Evolutionary conservation across 2,888 invertebrate genomes (phyloP), one percentile per base, ranked within the genome.

Genomic region (Dasypolia templi): DNA sequence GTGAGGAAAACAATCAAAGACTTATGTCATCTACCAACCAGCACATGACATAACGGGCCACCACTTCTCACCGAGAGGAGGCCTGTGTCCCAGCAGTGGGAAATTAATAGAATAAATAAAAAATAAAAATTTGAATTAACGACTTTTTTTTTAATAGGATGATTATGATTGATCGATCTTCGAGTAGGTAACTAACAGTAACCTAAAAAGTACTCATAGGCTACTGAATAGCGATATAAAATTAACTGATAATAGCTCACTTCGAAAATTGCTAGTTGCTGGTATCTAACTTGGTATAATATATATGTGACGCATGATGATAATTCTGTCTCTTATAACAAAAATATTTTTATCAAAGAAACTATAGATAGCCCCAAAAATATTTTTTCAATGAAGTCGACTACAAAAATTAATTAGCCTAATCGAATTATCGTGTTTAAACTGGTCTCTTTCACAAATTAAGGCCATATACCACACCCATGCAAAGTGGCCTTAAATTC

Each of bases 391-490:
- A 62, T 64, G 53, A 46, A 32, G n/a, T 14, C 22, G 46, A 59
- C 39, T n/a, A n/a, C 1, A 42, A 65, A 56, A 26, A 17, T 17
- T 49, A 64, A 77, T 29, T 42, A 53, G 22, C 26, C 1, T 26
- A 35, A 80, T 55, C 14, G 3, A 42, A 61, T 73, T 11, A 29
- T 64, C 26, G 44, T 46, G 12, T 74, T 39, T 74, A 66, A 66
- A 62, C 66, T 32, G 56, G 46, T 81, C 19, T 62, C 14, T 46
- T 79, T 68, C 1, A 17, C 19, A 46, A 66, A 82, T 75, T 72
- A 68, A 80, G 68, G 62, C 32, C 61, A 55, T 67, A 65, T 44
- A 44, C 53, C 56, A 64, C 61, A 58, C 64, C 61, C 81, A 65
- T 68, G 39, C n/a, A 17, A 75, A 68, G 14, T 65, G 32, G 35